Base-by-base conservation (phyloP, 2,888 invertebrate species). In the Ophioninae sp. region DNA sequence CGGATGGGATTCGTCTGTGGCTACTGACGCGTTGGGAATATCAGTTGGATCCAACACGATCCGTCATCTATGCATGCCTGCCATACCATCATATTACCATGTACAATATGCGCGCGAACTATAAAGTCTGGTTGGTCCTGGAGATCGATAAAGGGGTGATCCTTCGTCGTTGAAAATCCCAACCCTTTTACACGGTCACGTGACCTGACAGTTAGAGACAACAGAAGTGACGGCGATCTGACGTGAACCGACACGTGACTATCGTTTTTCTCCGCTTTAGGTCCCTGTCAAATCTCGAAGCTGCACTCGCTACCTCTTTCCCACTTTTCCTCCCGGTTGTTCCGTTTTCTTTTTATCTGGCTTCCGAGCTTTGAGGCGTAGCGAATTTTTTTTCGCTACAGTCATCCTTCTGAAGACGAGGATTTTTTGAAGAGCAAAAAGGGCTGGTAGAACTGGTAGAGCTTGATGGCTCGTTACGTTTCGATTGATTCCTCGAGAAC, bases 111-210 rank as follows among this genome's bases (percentile, higher is more conserved):
- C 22, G 68, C 59, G 41, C 61, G 37, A 63, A 76, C 37, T 81
- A 67, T 81, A 23, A 44, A 56, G 67, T 68, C 51, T 44, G 76
- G 72, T 74, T 67, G 58, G 77, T 72, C 63, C 61, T 37, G 72
- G 69, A 76, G 75, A 82, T 75, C 75, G 71, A 72, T 59, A 37
- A 30, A 81, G 68, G 81, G 84, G 72, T 51, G 71, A 58, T 74
- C 51, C 41, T 30, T 61, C 76, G 10, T 76, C 41, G 73, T 83
- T 89, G 88, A 91, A 92, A 92, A 91, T 91, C 90, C 91, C 92
- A 93, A 93, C 92, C 93, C 93, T 93, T 93, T 91, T 91, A 89
- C 87, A 86, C 82, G 89, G 91, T 90, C 93, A 92, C 93, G 93
- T 92, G 93, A 91, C 92, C 84, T 88, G 90, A 89, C 89, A 87